phyloP scores from a whole-genome alignment of 64 coral and sea anemone genomes.

The Dendrophyllia cribrosa region DNA sequence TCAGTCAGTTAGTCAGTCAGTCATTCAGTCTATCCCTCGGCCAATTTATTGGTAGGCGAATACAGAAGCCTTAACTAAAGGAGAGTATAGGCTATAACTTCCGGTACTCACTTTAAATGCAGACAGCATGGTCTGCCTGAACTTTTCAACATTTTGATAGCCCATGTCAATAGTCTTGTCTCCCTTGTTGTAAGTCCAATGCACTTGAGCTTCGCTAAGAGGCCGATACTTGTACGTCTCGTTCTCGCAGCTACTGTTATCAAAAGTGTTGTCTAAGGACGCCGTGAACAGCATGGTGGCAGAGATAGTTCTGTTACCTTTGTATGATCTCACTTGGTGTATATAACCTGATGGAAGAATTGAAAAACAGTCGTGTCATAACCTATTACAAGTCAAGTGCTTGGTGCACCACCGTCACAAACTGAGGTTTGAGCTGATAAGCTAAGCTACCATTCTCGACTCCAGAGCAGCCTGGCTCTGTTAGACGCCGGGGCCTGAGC shows the following conservation, averaged over 20 bases:
- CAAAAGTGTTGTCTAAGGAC: constrained; percentile 72
- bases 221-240: constrained; percentile 86
- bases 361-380: not conserved
- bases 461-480: no score
- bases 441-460: no score
- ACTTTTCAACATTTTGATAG: constrained; percentile 82
- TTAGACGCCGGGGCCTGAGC: no score
- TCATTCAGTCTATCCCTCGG: no score
- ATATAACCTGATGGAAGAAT: constrained; percentile 80
- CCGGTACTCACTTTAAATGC: constrained; percentile 25
- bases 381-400: no score
- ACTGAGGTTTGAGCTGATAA: no score
- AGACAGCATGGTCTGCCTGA: constrained; percentile 47
- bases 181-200: constrained; percentile 98
- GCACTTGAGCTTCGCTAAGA: constrained; percentile 85
- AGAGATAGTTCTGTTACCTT: constrained; percentile 78
- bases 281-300: constrained; percentile 97
- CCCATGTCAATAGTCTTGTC: constrained; percentile 91
- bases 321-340: constrained; percentile 89
- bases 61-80: no score
- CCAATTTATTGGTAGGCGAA: no score
- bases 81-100: no score
- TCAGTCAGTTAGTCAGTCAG: no score
- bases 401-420: no score
- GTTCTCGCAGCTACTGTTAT: constrained; percentile 80